Percentiles rank a stretch among this genome's conserved stretches.
These are phyloP conservation scores for Neotragus moschatus DNA, from an alignment of 2,113 vertebrate genomes.

Conservation along the genomic window DNA sequence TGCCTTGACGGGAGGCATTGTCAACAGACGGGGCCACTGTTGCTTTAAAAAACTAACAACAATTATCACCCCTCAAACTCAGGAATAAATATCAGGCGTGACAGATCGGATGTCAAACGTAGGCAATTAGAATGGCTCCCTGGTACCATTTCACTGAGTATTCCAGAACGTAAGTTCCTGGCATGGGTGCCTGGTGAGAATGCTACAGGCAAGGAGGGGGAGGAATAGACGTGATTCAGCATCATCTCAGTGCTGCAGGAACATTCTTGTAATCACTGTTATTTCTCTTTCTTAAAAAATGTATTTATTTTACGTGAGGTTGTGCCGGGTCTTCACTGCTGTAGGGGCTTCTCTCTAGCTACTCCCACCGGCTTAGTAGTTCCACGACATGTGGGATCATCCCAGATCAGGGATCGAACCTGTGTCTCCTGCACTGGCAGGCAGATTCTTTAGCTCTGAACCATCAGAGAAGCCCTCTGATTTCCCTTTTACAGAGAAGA, in stretches of 20 bases:
- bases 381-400: neutral
- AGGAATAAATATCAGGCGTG: neutral
- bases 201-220: rapidly evolving
- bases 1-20: neutral
- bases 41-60: neutral
- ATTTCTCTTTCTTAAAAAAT: neutral
- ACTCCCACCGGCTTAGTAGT: neutral
- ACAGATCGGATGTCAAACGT: neutral
- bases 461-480: neutral
- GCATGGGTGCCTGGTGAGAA: neutral
- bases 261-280: neutral
- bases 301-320: neutral
- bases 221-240: neutral
- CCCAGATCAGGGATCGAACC: neutral
- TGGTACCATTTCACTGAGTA: neutral
- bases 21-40: neutral
- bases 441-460: neutral
- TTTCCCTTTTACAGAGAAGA: neutral
- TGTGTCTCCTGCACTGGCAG: neutral
- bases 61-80: neutral
- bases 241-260: neutral
- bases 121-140: neutral
- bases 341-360: neutral
- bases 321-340: neutral
- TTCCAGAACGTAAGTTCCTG: neutral